Evolutionary conservation across 92 coral and sea anemone genomes (phyloP), one percentile per base, ranked within the genome.

Genomic region (Porites cylindrica): DNA sequence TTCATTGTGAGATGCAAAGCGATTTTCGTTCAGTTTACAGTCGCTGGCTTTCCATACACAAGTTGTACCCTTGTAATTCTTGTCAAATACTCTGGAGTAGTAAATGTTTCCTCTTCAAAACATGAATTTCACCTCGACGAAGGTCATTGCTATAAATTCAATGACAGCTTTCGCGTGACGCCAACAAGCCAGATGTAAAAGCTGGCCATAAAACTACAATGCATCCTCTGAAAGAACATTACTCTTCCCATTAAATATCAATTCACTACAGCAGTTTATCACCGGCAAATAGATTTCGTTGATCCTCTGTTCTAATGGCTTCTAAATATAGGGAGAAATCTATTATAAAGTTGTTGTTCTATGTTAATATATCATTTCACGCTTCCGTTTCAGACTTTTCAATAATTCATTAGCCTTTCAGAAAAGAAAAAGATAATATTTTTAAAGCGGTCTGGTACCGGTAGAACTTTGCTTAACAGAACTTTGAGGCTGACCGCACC

Each of bases 391-490:
- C 21, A 16, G 51, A 52, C 60, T 9, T 24, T 79, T 79, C 8
- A 79, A 79, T 79, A 79, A 79, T 79, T 79, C 12, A 79, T 79
- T 56, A 10, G 5, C 47, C 60, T 72, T 51, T 19, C 67, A 51
- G 65, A 56, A 53, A 6, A 32, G 13, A 43, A 82, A 63, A 14
- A 20, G 18, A 29, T 68, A 11, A 3, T 18, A 53, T 56, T 21
- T 66, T n/a, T 80, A 64, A 80, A 66, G 51, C 13, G 75, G 19
- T 70, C 86, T 82, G 86, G 86, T 82, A 82, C 86, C 86, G 59
- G 86, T 54, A 82, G 9, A 58, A 60, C n/a, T 24, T 56, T 47
- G 29, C 4, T 66, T 18, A 58, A 7, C 56, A 51, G 8, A 26
- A 11, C 38, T 62, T 72, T 4, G 20, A 58, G 6, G 51, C 51